These are phyloP conservation scores for Dasyurus viverrinus DNA, from an alignment of 2,113 vertebrate species.

Conservation along the genomic window DNA sequence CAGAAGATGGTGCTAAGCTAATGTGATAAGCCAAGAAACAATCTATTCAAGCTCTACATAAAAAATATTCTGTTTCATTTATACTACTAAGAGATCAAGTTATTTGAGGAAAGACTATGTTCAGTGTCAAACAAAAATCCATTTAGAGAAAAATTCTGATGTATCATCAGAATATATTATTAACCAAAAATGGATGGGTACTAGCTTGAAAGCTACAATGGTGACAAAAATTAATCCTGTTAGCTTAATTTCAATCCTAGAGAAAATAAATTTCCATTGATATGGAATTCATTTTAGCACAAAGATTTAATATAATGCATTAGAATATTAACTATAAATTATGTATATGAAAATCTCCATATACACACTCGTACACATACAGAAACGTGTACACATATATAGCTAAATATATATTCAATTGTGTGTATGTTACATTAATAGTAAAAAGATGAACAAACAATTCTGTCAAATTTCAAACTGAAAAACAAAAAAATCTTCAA, in stretches of 20 bases:
- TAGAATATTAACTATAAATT: slow-evolving; percentile 52
- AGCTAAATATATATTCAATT: slow-evolving; percentile 33
- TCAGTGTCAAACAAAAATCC: slow-evolving; percentile 5
- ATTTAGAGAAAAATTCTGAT: neutral
- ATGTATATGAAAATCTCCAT: neutral
- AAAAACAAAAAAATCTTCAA: slow-evolving; percentile 32
- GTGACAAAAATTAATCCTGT: neutral
- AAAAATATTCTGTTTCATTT: slow-evolving; percentile 48
- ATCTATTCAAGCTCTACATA: slow-evolving; percentile 12
- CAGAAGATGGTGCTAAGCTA: slow-evolving; percentile 79
- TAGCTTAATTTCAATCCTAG: slow-evolving; percentile 32
- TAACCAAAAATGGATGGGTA: slow-evolving; percentile 13
- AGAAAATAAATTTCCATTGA: slow-evolving; percentile 39
- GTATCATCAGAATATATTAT: no score
- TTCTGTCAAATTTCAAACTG: slow-evolving; percentile 54
- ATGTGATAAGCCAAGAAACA: slow-evolving; percentile 52
- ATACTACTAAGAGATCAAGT: slow-evolving; percentile 28
- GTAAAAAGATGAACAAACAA: neutral
- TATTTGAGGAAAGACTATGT: slow-evolving; percentile 28
- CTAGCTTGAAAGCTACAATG: slow-evolving; percentile 15
- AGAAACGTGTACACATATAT: no score
- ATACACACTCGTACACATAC: no score
- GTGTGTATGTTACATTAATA: slow-evolving; percentile 48
- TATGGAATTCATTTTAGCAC: slow-evolving; percentile 15
- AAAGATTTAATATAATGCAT: slow-evolving; percentile 31